Evolutionary conservation across 2,113 vertebrate genomes (phyloP).

Genomic region (Cygnus atratus): DNA sequence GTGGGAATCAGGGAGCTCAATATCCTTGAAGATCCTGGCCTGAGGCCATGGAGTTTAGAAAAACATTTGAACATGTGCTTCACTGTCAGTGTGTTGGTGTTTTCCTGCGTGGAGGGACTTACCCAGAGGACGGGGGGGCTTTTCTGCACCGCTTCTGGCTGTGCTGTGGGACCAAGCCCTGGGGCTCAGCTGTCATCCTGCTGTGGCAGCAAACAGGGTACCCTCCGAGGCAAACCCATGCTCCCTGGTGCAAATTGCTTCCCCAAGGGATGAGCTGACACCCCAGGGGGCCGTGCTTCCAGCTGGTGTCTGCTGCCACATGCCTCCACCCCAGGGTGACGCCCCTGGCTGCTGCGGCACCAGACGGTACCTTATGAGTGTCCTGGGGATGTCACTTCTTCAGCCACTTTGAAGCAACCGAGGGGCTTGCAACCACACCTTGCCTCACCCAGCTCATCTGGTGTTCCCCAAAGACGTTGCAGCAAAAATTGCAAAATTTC

Average conservation of each 20-base stretch:
- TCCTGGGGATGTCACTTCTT: neutral
- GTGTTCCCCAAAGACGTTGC: fast-evolving
- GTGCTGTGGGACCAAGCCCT: neutral
- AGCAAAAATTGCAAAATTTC: neutral
- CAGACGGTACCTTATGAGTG: neutral
- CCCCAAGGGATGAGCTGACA: neutral
- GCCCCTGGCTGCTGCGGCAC: neutral
- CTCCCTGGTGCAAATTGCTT: neutral
- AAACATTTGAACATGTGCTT: neutral
- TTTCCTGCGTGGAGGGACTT: neutral
- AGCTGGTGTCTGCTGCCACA: no score
- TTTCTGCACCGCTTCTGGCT: neutral
- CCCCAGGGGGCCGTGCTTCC: no score
- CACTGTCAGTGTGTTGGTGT: neutral
- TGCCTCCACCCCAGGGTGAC: no score
- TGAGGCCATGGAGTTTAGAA: neutral
- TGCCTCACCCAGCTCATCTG: no score
- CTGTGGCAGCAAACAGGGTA: neutral
- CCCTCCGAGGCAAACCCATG: neutral
- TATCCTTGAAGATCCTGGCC: neutral
- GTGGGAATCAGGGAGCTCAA: neutral
- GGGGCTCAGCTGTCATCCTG: fast-evolving
- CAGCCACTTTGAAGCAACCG: neutral
- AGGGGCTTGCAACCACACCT: fast-evolving
- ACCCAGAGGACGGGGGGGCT: neutral